Percentiles rank a stretch among this genome's conserved stretches.
phyloP scores from a whole-genome alignment of 1,140 invertebrate genomes.

The Eumaeus atala region DNA sequence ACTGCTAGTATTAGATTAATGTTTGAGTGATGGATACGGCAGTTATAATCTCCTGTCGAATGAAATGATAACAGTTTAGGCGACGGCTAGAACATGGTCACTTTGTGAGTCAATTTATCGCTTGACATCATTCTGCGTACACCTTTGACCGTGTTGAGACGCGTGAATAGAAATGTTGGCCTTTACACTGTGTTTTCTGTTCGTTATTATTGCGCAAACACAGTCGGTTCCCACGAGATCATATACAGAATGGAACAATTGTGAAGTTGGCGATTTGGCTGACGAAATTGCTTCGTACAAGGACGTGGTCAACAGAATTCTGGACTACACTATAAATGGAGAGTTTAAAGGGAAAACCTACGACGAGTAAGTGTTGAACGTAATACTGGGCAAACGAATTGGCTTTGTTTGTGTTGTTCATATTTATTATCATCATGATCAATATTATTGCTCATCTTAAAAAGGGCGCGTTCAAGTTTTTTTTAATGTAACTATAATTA shows the following conservation, averaged over 20 bases:
- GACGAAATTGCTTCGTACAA: constrained; percentile 78
- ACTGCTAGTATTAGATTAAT: no score
- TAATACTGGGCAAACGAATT: not conserved
- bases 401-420: not conserved
- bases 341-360: constrained; percentile 57
- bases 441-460: no score
- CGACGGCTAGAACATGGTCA: not conserved
- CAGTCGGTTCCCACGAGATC: constrained; percentile 15
- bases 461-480: no score
- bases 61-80: constrained; percentile 2
- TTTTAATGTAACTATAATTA: not conserved
- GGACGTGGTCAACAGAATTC: constrained; percentile 74
- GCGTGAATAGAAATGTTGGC: constrained; percentile 1
- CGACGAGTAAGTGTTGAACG: constrained; percentile 47
- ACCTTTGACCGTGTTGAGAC: not conserved
- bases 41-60: not conserved
- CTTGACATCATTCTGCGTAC: not conserved
- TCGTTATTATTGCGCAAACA: not conserved
- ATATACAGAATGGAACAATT: constrained; percentile 39
- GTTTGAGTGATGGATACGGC: no score
- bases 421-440: no score
- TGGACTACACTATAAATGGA: constrained; percentile 75
- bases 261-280: constrained; percentile 56
- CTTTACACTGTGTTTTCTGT: not conserved
- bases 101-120: constrained; percentile 1